Base-by-base conservation (phyloP, 1,140 invertebrate genomes). In the Meloidogyne hapla region DNA sequence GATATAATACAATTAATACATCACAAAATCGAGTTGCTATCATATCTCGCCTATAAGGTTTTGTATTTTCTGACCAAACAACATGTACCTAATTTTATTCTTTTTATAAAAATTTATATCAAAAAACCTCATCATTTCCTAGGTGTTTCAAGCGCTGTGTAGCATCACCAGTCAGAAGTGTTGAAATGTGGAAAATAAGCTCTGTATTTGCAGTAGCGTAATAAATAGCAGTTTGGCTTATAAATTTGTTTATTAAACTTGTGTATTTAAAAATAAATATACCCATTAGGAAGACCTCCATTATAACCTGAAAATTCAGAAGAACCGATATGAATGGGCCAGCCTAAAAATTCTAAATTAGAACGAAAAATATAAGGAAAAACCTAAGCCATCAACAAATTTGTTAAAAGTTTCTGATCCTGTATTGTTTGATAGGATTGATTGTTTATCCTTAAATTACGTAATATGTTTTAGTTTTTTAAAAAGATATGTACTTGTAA, bases 11-110 rank as follows among this genome's bases (percentile, higher is more conserved):
- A 86, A 99, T 96, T 9, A 99, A 90, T 67, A 98, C 94, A 90
- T 99, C 96, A 87, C 96, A 98, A 90, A 99, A 99, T 89, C 99
- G 95, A 18, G 96, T 99, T 26, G 96, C 94, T 87, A 99, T 93
- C 77, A 98, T 97, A 83, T 95, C 95, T 56, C 96, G 90, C 74
- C 95, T 91, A 90, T 99, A 99, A 85, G 96, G 94, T 70, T 77
- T 77, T 87, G 90, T 91, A 61, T 61, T 73, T 88, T 99, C 96
- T 25, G 94, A 97, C 96, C 96, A 99, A 18, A 99, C 94, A 77
- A 99, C 96, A 86, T 99, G 96, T 45, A 98, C 71, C 71, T 73
- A 9, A 13, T 21, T 8, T 4, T 25, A n/a, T 13, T 38, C 26
- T 63, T 62, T 48, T 93, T 89, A 40, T 10, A 65, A 42, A 42